phyloP scores from a whole-genome alignment of 1,140 invertebrate genomes.

The Dreissena polymorpha region DNA sequence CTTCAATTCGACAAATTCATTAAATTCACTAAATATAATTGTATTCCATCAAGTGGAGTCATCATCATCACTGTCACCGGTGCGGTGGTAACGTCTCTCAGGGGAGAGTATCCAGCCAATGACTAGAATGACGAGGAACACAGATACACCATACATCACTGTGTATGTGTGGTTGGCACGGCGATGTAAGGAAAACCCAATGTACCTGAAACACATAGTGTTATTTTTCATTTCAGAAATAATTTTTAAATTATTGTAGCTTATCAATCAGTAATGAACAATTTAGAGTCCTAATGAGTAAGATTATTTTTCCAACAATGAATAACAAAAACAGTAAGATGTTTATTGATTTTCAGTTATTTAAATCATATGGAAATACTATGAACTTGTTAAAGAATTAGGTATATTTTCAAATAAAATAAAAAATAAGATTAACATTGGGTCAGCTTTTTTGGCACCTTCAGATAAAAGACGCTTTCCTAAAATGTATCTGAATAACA shows the following conservation, averaged over 20 bases:
- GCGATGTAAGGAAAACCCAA: constrained; percentile 56
- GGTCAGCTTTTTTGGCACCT: background rate
- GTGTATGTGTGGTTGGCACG: constrained; percentile 50
- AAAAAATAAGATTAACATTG: no score
- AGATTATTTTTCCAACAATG: no score
- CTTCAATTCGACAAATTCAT: background rate
- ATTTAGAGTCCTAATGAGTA: no score
- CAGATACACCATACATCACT: constrained; percentile 52
- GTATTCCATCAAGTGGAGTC: constrained; percentile 25
- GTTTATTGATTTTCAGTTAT: no score
- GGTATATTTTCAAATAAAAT: no score
- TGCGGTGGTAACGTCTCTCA: constrained; percentile 42
- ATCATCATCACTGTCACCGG: constrained; percentile 46
- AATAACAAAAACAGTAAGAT: no score
- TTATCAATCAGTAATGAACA: no score
- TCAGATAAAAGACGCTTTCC: background rate
- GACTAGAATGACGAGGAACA: constrained; percentile 54
- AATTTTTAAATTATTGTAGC: no score
- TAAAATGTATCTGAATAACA: no score
- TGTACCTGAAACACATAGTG: constrained; percentile 50
- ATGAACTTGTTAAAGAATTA: no score
- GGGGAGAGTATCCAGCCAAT: constrained; percentile 57
- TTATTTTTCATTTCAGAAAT: no score
- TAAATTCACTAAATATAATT: background rate
- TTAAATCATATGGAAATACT: no score